Evolutionary conservation across 2,888 invertebrate species (phyloP).

Genomic region (Dichetophora obliterata): DNA sequence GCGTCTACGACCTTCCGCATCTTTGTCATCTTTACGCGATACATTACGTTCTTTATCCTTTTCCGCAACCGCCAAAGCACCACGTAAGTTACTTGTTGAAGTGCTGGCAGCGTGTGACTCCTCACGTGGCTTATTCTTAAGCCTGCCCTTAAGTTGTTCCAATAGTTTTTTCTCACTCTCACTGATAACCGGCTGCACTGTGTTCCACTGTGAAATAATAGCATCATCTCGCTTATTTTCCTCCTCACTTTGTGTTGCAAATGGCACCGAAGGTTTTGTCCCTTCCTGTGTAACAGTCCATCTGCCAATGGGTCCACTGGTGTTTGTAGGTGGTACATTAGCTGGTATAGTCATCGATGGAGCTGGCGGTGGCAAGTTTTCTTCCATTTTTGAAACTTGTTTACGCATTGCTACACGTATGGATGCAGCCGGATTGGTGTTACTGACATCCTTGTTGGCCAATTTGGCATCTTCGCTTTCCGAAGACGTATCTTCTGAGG

Average conservation of each 20-base stretch:
- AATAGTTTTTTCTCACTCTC: conserved; percentile 74
- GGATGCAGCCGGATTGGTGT: conserved; percentile 72
- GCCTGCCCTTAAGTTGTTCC: conserved; percentile 70
- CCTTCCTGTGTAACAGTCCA: conserved; percentile 72
- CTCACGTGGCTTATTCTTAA: conserved; percentile 62
- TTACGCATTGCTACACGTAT: conserved; percentile 78
- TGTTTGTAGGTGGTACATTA: conserved; percentile 59
- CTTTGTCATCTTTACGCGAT: conserved; percentile 6
- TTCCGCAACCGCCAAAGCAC: conserved; percentile 56
- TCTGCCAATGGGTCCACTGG: conserved; percentile 61
- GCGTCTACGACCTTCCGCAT: conserved; percentile 51
- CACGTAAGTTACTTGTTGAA: conserved; percentile 48
- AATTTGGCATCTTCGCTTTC: conserved; percentile 57
- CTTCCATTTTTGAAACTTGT: conserved; percentile 69
- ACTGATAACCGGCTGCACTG: conserved; percentile 72
- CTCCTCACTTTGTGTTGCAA: conserved; percentile 52
- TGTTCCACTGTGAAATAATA: conserved; percentile 73
- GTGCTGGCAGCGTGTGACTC: conserved; percentile 51
- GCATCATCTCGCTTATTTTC: conserved; percentile 71
- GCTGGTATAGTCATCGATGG: conserved; percentile 42
- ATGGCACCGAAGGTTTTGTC: conserved; percentile 44
- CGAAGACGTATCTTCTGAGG: conserved; percentile 53
- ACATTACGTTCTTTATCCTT: conserved; percentile 48
- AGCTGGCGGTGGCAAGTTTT: conserved; percentile 66
- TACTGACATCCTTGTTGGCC: conserved; percentile 50